Base-by-base conservation (phyloP, 2,797 vertebrate species). In the Pangasius larnaudii region DNA sequence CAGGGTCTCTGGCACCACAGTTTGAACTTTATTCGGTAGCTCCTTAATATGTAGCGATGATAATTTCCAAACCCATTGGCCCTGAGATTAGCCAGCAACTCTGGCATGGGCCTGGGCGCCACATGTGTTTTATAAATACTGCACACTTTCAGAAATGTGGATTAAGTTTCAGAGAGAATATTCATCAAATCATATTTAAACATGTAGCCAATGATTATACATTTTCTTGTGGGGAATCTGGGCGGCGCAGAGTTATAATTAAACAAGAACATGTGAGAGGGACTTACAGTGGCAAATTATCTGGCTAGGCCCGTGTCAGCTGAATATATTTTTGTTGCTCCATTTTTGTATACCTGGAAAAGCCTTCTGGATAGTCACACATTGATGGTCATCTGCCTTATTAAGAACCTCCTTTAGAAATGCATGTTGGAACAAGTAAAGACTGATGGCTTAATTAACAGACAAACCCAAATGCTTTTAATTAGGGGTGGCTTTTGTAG, bases 41-140 rank as follows among this genome's bases (percentile, higher is more conserved):
- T 88, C 82, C 59, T 91, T 91, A 87, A 92, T 91, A 82, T 90
- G 86, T 85, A 89, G 90, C 51, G 67, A 89, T 90, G 86, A 89
- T 91, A 84, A 91, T 86, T 92, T 92, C 77, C 80, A 90, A 91
- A 85, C 79, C 36, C 86, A 53, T 59, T 86, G 89, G 42, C 89
- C 69, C 85, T 61, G 63, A 71, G 84, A 85, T 90, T 87, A 88
- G 88, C 67, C 49, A 89, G 84, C 59, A 78, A 83, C 87, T 18
- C 18, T 88, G 89, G 85, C 84, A 85, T 18, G 27, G 69, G 59
- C 81, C 89, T 87, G 79, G 74, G 74, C 33, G 89, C 74, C 86
- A 88, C 91, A 92, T 88, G 51, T 79, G 84, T 82, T 87, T 90
- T 90, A 87, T 86, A 89, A 92, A 93, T 92, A 89, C 87, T 83